Conservation (phyloP, 2,797 vertebrate genomes). For the Pelodytes ibericus region DNA sequence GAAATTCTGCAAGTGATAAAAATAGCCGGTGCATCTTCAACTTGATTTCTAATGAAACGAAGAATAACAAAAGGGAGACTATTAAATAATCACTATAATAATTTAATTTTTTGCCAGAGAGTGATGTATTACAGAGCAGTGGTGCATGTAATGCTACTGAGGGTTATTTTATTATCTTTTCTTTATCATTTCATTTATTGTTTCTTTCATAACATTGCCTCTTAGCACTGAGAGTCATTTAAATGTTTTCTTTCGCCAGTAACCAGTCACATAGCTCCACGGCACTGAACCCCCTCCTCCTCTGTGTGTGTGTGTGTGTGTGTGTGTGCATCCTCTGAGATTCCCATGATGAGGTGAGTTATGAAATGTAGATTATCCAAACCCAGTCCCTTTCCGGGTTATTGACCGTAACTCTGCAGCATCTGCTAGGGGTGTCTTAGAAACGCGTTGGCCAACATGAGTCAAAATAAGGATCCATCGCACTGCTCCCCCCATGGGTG, state of each 20-base stretch:
- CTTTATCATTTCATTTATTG: background rate
- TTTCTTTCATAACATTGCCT: background rate
- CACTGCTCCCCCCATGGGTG: background rate
- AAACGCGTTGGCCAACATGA: background rate
- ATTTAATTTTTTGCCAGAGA: too few relatives aligned
- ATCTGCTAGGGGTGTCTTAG: background rate
- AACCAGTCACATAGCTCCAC: background rate
- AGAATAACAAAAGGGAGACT: too few relatives aligned
- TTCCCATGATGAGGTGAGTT: background rate
- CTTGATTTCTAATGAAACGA: too few relatives aligned
- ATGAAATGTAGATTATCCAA: background rate
- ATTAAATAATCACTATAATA: too few relatives aligned
- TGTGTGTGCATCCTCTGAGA: constrained; percentile 3
- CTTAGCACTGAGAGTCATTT: background rate
- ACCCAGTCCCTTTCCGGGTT: background rate
- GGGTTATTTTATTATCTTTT: too few relatives aligned
- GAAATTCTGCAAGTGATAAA: too few relatives aligned
- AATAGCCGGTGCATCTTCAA: too few relatives aligned
- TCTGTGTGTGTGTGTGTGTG: too few relatives aligned
- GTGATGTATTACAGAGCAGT: too few relatives aligned
- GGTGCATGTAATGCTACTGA: too few relatives aligned
- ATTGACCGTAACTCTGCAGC: background rate
- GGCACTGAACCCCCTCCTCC: background rate
- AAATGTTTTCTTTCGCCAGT: background rate
- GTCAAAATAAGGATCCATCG: background rate